Evolutionary conservation across 2,113 vertebrate species (phyloP), one percentile per base, ranked within the genome.

Genomic region (Pluvianellus socialis): DNA sequence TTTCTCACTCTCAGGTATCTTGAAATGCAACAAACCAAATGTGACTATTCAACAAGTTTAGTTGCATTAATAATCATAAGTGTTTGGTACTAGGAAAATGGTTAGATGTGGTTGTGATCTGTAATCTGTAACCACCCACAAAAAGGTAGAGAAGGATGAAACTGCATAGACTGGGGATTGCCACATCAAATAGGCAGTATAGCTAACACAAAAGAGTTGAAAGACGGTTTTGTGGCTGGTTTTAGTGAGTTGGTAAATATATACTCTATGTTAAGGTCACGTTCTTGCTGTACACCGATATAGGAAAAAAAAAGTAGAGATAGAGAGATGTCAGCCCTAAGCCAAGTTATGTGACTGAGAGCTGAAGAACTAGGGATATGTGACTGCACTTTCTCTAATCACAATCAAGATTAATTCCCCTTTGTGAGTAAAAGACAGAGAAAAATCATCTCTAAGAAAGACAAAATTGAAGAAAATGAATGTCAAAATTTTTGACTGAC

Each of bases 1-100:
- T 47, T 80, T 79, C 14, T 42, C 32, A 27, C 20, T 49, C n/a
- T 35, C 14, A 10, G 28, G 72, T 56, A 50, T 96, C 49, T 17
- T 83, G 67, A 81, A 85, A 96, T 86, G 56, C 30, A 93, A 66
- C 30, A 90, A 90, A 90, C 65, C 49, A 96, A 96, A 94, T 92
- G 79, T 84, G 63, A 75, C 8, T 84, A 47, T 52, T 85, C 79
- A 77, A 14, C 23, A 81, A 44, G 4, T 45, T 79, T 35, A 75
- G n/a, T 61, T 79, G 52, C 79, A 55, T 65, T 89, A 84, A 73
- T 61, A 47, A 62, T 44, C 65, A 44, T 9, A 27, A 62, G 24
- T 3, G 12, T 58, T 52, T 72, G 12, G 38, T 72, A 35, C 33
- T 33, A 85, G 4, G 16, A 22, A 70, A 73, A 63, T 56, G 65